Evolutionary conservation across 2,888 invertebrate species (phyloP).

Genomic region (Stenichneumon culpator): DNA sequence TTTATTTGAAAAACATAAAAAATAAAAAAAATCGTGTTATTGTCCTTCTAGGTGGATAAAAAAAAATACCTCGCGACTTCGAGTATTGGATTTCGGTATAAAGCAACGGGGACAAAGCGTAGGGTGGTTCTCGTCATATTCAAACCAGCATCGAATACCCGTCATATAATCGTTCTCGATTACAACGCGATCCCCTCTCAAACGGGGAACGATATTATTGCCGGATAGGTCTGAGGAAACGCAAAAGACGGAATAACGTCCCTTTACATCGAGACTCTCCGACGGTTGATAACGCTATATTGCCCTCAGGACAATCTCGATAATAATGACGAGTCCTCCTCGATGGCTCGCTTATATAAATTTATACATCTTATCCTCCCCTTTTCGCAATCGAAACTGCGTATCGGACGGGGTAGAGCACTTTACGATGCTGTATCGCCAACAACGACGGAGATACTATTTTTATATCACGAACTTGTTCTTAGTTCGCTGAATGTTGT

Average conservation of each 20-base stretch:
- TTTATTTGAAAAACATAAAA: background rate
- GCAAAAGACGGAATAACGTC: background rate
- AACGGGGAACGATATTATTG: slow-evolving; percentile 2
- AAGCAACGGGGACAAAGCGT: background rate
- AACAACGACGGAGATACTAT: no score
- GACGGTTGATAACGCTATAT: slow-evolving; percentile 19
- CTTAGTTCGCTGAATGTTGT: no score
- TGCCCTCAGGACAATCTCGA: background rate
- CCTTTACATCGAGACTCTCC: slow-evolving; percentile 9
- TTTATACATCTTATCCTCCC: background rate
- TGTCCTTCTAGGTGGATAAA: background rate
- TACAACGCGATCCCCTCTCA: slow-evolving; percentile 31
- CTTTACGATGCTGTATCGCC: no score
- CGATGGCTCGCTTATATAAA: slow-evolving; percentile 10
- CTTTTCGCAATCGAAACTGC: background rate
- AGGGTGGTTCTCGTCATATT: background rate
- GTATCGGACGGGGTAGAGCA: background rate
- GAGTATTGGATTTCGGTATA: background rate
- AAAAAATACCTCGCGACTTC: background rate
- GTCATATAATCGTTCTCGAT: slow-evolving; percentile 46
- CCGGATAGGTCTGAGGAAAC: background rate
- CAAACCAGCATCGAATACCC: background rate
- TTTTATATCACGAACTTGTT: no score
- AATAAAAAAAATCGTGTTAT: background rate
- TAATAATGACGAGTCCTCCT: slow-evolving; percentile 25